Base-by-base conservation (phyloP, 2,113 vertebrate genomes). In the Lepisosteus osseus region DNA sequence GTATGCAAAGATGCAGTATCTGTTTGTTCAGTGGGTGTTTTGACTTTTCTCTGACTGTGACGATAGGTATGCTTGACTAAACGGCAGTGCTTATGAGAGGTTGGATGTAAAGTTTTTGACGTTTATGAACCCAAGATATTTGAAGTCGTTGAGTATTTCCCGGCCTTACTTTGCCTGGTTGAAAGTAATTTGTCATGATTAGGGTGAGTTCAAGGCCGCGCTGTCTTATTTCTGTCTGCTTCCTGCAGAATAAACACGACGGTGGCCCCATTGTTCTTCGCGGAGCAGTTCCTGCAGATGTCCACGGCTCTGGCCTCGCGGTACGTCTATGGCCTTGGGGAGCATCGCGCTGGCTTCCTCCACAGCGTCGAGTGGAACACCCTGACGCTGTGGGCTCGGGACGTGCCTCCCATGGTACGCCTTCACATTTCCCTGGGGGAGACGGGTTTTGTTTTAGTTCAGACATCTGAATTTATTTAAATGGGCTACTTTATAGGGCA, bases 211-310 rank as follows among this genome's bases (percentile, higher is more conserved):
- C 29, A 29, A 29, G 9, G 12, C 47, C 12, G 62, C 8, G 43
- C 14, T 65, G 5, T 55, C 29, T 6, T 71, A 6, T 68, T 1
- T 68, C 13, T 56, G 13, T 17, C 4, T 29, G 40, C 11, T 2
- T 71, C 45, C 77, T 51, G n/a, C 72, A 94, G 94, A 75, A 55
- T 95, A 72, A 95, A 96, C 81, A 93, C 94, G 2, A 93, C 91
- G 0, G 88, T 94, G 77, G 93, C 94, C 59, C 95, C 95, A 3
- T 84, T 95, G 77, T 92, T 95, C 86, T 96, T 92, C 0, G 86
- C 94, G 1, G 92, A 95, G 77, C 94, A 95, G 87, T 96, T 95
- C 81, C 92, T 95, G 63, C 94, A 96, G 86, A 79, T 96, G 55
- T 93, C 94, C 66, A 92, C 93, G 1, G 68, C 76, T 0, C 87